A percentile compares a stretch with the other conserved stretches of the same genome.
phyloP scores from a whole-genome alignment of 2,113 vertebrate genomes.

The Mesitornis unicolor region DNA sequence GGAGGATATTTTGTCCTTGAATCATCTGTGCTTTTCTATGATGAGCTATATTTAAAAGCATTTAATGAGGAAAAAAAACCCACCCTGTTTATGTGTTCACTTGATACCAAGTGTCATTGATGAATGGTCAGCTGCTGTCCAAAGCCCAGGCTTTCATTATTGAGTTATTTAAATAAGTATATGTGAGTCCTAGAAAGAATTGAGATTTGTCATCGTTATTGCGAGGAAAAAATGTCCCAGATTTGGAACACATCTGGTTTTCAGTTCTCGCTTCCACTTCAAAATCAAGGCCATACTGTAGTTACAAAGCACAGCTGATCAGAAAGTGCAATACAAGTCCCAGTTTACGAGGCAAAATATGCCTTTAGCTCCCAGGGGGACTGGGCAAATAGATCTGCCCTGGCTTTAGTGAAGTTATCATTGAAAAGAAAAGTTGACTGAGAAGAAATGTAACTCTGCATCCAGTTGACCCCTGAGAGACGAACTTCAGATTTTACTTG shows the following conservation, averaged over 20 bases:
- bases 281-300: not conserved
- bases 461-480: not conserved
- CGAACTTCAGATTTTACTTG: not conserved
- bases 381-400: not conserved
- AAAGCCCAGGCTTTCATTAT: slow-evolving; percentile 41
- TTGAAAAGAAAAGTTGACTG: not conserved
- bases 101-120: slow-evolving; percentile 28
- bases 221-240: not conserved
- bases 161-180: not conserved
- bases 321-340: not conserved
- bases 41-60: slow-evolving; percentile 44
- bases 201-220: slow-evolving; percentile 11
- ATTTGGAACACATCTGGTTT: not conserved
- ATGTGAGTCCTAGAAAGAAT: not conserved
- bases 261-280: not conserved
- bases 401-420: not conserved
- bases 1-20: slow-evolving; percentile 37
- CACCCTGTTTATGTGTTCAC: slow-evolving; percentile 6
- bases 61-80: not conserved
- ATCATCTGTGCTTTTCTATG: slow-evolving; percentile 38
- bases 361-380: not conserved
- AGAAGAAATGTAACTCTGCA: not conserved
- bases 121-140: slow-evolving; percentile 33
- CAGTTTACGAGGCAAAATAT: not conserved
- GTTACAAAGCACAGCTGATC: not conserved